phyloP scores from a whole-genome alignment of 2,888 invertebrate species.

The Drosophila ustulata region DNA sequence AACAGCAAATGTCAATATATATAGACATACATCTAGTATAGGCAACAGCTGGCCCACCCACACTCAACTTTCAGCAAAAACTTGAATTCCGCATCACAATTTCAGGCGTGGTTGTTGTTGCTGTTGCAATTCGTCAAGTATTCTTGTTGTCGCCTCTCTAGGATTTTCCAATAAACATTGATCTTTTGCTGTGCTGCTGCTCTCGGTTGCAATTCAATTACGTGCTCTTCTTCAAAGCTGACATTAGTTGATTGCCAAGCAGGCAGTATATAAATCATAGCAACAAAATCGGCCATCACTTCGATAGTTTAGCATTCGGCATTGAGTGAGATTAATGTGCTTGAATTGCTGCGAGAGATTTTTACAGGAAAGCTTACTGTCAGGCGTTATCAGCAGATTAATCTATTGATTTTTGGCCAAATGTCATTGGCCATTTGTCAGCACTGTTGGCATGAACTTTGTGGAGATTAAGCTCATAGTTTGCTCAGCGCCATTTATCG shows the following conservation, averaged over 20 bases:
- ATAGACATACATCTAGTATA: not conserved
- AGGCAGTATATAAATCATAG: constrained; percentile 12
- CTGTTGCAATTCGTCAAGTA: constrained; percentile 16
- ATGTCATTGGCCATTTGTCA: constrained; percentile 1
- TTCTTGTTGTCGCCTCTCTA: constrained; percentile 6
- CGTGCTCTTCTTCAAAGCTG: constrained; percentile 7
- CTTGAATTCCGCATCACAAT: constrained; percentile 7
- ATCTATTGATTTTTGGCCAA: constrained; percentile 1
- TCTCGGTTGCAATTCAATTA: constrained; percentile 31
- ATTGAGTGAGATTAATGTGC: constrained; percentile 1
- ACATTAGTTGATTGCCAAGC: constrained; percentile 1
- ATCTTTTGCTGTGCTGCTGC: constrained; percentile 15
- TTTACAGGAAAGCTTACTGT: constrained; percentile 1
- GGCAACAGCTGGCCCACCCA: constrained; percentile 26
- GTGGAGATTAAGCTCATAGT: not conserved
- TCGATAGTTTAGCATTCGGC: not conserved
- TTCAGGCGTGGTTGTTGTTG: not conserved
- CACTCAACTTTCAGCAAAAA: constrained; percentile 9
- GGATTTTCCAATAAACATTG: constrained; percentile 22
- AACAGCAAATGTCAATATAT: constrained; percentile 35
- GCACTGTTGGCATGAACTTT: not conserved
- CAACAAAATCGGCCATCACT: not conserved
- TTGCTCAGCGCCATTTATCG: not conserved
- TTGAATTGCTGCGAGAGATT: not conserved
- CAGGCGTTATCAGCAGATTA: not conserved